Percentiles rank a stretch among this genome's conserved stretches.
These are phyloP conservation scores for Diplosoma virens DNA, from an alignment of 23 tunicate genomes.

Conservation along the genomic window DNA sequence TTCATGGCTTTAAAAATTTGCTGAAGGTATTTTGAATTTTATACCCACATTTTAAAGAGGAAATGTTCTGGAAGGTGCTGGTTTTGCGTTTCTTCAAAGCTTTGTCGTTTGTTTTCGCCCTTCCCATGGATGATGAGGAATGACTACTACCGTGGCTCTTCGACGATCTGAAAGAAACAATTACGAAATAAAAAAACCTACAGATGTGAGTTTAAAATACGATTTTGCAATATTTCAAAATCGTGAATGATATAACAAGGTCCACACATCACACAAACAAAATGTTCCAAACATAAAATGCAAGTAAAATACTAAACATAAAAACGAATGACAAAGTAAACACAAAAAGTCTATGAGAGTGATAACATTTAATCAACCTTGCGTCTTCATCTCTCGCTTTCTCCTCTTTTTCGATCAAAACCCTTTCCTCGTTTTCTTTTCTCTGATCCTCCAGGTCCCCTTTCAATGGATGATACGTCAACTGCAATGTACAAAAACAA, in stretches of 20 bases:
- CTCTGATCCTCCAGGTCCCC: conserved; percentile 62
- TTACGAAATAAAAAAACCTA: background rate
- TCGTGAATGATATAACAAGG: background rate
- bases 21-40: no score
- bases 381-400: conserved; percentile 67
- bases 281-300: background rate
- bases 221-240: background rate
- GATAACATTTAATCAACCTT: conserved; percentile 3
- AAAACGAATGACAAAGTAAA: no score
- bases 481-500: conserved; percentile 27
- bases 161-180: conserved; percentile 36
- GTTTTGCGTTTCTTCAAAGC: conserved; percentile 26
- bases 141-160: conserved; percentile 57
- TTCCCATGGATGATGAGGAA: conserved; percentile 60
- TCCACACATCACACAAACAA: background rate
- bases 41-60: background rate
- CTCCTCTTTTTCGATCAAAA: conserved; percentile 54
- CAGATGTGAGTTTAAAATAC: background rate
- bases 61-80: background rate
- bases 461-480: conserved; percentile 52
- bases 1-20: no score
- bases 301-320: no score
- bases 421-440: conserved; percentile 64
- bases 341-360: background rate
- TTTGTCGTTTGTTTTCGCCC: conserved; percentile 19